phyloP scores from a whole-genome alignment of 35 echinoderm and acorn worm genomes.

The Ophioderma brevispina region DNA sequence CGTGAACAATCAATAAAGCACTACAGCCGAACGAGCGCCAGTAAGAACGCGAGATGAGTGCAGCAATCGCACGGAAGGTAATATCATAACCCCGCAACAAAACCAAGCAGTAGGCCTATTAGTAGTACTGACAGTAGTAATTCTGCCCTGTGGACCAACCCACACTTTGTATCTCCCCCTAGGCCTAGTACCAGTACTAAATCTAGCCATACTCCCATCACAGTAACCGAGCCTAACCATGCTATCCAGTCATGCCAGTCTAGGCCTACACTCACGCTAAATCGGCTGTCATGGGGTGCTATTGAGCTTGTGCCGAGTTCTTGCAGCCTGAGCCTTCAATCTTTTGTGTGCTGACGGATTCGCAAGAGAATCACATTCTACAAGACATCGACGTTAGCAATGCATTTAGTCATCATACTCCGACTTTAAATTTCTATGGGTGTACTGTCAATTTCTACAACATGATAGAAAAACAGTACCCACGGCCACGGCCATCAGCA shows the following conservation, averaged over 20 bases:
- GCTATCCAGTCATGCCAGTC: too few species aligned
- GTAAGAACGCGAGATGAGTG: not conserved
- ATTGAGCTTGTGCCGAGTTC: too few species aligned
- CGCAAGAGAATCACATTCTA: not conserved
- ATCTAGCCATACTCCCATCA: too few species aligned
- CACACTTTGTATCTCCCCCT: not conserved
- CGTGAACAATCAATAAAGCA: conserved; percentile 7
- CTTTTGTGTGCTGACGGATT: not conserved
- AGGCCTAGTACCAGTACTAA: not conserved
- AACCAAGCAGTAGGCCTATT: not conserved
- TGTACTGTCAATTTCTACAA: not conserved
- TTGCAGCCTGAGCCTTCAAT: too few species aligned
- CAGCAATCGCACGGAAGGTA: not conserved
- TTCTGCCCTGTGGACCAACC: not conserved
- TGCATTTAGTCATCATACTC: not conserved
- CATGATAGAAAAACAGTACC: not conserved
- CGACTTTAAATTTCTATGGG: not conserved
- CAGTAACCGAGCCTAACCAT: too few species aligned
- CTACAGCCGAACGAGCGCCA: conserved; percentile 25
- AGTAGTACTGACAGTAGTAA: not conserved
- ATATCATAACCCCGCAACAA: not conserved
- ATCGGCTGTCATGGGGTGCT: not conserved
- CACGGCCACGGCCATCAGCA: too few species aligned
- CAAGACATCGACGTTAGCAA: not conserved
- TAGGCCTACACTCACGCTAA: too few species aligned